Percentiles rank a stretch among this genome's conserved stretches.
phyloP scores from a whole-genome alignment of 2,113 vertebrate species.

The Mormyrus lacerda region DNA sequence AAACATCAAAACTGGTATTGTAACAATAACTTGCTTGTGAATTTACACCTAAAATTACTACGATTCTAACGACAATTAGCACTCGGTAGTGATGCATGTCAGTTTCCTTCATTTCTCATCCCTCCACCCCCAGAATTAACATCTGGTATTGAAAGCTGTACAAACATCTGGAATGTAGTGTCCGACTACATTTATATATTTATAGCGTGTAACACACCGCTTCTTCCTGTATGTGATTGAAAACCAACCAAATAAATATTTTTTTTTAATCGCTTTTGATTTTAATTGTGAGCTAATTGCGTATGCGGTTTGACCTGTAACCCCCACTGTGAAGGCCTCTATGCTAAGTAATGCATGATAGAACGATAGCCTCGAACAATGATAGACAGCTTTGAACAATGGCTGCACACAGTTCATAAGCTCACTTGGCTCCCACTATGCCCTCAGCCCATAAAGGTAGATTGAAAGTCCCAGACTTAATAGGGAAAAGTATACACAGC shows the following conservation, averaged over 20 bases:
- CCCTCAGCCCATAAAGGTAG: constrained; percentile 9
- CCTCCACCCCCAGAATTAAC: not conserved
- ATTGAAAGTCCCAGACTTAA: constrained; percentile 3
- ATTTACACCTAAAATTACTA: not conserved
- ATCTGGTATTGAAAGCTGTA: not conserved
- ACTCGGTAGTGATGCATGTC: not conserved
- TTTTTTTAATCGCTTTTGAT: not conserved
- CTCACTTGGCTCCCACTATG: not conserved
- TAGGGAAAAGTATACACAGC: constrained; percentile 13
- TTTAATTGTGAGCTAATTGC: not conserved
- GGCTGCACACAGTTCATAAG: not conserved
- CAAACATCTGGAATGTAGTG: not conserved
- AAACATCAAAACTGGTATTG: not conserved
- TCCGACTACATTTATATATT: not conserved
- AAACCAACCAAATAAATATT: not conserved
- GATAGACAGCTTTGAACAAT: not conserved
- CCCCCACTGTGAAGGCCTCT: not conserved
- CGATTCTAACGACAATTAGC: not conserved
- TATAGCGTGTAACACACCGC: not conserved
- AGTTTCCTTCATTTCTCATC: not conserved
- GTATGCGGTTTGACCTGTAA: not conserved
- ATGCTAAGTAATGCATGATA: not conserved
- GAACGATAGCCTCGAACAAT: not conserved
- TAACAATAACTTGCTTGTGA: not conserved
- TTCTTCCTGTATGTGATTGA: not conserved